phyloP scores from a whole-genome alignment of 2,113 vertebrate species.

The Mustela lutreola region DNA sequence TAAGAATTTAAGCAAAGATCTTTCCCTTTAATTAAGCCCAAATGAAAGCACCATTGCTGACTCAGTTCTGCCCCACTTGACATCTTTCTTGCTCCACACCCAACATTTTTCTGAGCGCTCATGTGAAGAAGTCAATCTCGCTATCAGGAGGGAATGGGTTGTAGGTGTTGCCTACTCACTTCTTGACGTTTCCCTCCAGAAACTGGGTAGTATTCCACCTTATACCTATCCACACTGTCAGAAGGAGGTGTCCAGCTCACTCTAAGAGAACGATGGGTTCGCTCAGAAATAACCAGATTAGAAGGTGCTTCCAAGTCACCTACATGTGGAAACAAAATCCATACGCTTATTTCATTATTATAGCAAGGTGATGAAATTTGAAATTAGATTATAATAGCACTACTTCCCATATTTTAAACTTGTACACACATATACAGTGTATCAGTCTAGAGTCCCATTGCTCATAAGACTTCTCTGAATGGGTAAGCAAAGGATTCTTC shows the following conservation, averaged over 20 bases:
- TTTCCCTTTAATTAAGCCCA: slow-evolving; percentile 4
- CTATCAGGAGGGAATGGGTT: background rate
- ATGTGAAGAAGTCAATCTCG: background rate
- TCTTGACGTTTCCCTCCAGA: slow-evolving; percentile 91
- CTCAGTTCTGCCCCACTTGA: background rate
- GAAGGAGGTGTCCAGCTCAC: slow-evolving; percentile 93
- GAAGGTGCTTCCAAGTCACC: slow-evolving; percentile 90
- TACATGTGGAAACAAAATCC: slow-evolving; percentile 70
- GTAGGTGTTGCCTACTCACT: slow-evolving; percentile 86
- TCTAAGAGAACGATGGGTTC: slow-evolving; percentile 94
- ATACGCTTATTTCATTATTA: background rate
- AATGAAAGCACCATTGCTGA: background rate
- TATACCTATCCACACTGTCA: slow-evolving; percentile 93
- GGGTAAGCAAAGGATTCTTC: background rate
- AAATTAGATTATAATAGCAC: background rate
- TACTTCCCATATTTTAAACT: background rate
- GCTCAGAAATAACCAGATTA: slow-evolving; percentile 94
- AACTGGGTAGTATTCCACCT: slow-evolving; percentile 90
- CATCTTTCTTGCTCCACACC: background rate
- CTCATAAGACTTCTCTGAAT: background rate
- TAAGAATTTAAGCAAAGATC: background rate
- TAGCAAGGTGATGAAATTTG: background rate
- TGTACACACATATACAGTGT: background rate
- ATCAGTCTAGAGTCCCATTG: background rate
- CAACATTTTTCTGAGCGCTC: background rate